These are phyloP conservation scores for Arge pagana DNA, from an alignment of 2,888 invertebrate genomes.

Conservation along the genomic window DNA sequence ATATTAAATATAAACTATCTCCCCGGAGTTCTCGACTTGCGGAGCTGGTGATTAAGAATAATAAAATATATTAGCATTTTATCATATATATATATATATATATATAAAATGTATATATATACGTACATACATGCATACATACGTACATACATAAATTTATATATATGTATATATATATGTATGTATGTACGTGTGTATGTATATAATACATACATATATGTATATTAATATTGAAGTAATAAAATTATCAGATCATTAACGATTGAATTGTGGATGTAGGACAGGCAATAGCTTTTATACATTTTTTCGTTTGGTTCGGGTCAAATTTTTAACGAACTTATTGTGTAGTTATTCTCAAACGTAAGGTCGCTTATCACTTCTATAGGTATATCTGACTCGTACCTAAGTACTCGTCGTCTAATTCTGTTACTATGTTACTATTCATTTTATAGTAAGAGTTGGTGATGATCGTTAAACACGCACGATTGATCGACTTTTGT, in stretches of 20 bases:
- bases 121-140: slow-evolving; percentile 22
- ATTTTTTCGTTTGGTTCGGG: slow-evolving; percentile 32
- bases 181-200: slow-evolving; percentile 9
- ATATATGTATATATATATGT: slow-evolving; percentile 15
- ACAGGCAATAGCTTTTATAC: slow-evolving; percentile 38
- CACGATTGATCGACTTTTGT: slow-evolving; percentile 41
- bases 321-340: slow-evolving; percentile 28
- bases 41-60: slow-evolving; percentile 23
- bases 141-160: slow-evolving; percentile 22
- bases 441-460: slow-evolving; percentile 29
- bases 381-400: slow-evolving; percentile 20
- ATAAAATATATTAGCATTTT: slow-evolving; percentile 38
- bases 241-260: slow-evolving; percentile 25
- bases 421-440: slow-evolving; percentile 31
- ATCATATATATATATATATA: slow-evolving; percentile 28
- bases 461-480: slow-evolving; percentile 28
- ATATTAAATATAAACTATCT: slow-evolving; percentile 30
- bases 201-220: not conserved
- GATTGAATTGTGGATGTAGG: slow-evolving; percentile 35
- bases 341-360: slow-evolving; percentile 23
- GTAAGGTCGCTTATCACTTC: slow-evolving; percentile 23
- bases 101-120: slow-evolving; percentile 10
- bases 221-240: slow-evolving; percentile 30
- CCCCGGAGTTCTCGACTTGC: slow-evolving; percentile 8
- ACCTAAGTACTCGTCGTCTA: slow-evolving; percentile 32